Conservation (phyloP, 1,140 invertebrate species). For the Telenomus remus region DNA sequence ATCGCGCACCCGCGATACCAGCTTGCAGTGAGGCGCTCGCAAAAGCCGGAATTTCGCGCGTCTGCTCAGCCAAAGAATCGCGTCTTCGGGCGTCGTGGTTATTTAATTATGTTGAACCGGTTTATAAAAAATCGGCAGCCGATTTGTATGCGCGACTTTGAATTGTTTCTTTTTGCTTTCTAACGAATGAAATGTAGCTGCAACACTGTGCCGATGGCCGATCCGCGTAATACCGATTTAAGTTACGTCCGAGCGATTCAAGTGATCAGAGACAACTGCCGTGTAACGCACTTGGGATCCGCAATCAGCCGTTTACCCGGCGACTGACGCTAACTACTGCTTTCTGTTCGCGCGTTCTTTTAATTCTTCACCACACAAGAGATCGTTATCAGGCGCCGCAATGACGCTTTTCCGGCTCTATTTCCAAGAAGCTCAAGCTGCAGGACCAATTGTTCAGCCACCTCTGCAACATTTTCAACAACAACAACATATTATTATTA, state of each 20-base stretch:
- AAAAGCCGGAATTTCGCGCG: slow-evolving; percentile 38
- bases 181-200: too few species aligned
- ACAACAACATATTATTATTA: background rate
- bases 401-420: slow-evolving; percentile 34
- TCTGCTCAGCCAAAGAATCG: slow-evolving; percentile 22
- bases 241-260: slow-evolving; percentile 70
- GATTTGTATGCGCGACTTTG: background rate
- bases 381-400: slow-evolving; percentile 31
- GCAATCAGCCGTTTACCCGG: slow-evolving; percentile 65
- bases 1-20: slow-evolving; percentile 41
- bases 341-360: slow-evolving; percentile 45
- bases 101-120: slow-evolving; percentile 9
- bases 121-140: background rate
- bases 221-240: slow-evolving; percentile 43
- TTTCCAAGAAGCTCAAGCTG: slow-evolving; percentile 2
- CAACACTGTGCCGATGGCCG: slow-evolving; percentile 20
- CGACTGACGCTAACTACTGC: slow-evolving; percentile 63
- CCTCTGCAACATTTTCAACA: background rate
- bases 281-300: slow-evolving; percentile 65
- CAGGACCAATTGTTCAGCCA: background rate
- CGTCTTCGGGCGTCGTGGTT: slow-evolving; percentile 37
- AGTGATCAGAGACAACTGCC: slow-evolving; percentile 71
- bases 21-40: slow-evolving; percentile 15
- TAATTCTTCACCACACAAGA: slow-evolving; percentile 26
- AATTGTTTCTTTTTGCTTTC: too few species aligned